Evolutionary conservation across 2,113 vertebrate species (phyloP).

Genomic region (Miniopterus natalensis): DNA sequence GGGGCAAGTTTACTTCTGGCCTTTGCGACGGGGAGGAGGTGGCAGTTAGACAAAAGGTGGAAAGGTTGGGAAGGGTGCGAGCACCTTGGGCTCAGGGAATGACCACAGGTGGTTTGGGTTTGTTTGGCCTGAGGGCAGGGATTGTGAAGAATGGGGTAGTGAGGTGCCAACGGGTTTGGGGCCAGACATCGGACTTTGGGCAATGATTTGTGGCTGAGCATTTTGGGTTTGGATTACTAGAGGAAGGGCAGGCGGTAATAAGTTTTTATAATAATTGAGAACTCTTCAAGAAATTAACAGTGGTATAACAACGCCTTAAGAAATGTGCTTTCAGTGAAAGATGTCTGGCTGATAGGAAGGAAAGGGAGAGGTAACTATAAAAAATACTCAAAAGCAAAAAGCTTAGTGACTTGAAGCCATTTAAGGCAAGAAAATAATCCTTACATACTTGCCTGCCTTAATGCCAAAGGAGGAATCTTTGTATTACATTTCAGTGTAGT

Average conservation of each 20-base stretch:
- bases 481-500: no score
- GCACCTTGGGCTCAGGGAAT: not conserved
- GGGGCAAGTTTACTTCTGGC: no score
- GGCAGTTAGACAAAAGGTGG: not conserved
- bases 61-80: not conserved
- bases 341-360: not conserved
- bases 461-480: not conserved
- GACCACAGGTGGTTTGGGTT: not conserved
- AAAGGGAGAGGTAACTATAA: not conserved
- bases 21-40: not conserved
- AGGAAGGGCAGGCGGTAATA: not conserved
- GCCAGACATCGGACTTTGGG: not conserved
- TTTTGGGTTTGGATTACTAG: not conserved
- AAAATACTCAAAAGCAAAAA: not conserved
- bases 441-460: not conserved
- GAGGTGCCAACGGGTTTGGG: not conserved
- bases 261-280: not conserved
- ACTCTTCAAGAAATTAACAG: not conserved
- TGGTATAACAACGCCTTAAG: not conserved
- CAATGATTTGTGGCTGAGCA: not conserved
- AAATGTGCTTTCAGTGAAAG: not conserved
- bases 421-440: not conserved
- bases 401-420: not conserved
- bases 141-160: fast-evolving
- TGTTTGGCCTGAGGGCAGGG: not conserved